Evolutionary conservation across 2,113 vertebrate genomes (phyloP).

Genomic region (Cyanistes caeruleus): DNA sequence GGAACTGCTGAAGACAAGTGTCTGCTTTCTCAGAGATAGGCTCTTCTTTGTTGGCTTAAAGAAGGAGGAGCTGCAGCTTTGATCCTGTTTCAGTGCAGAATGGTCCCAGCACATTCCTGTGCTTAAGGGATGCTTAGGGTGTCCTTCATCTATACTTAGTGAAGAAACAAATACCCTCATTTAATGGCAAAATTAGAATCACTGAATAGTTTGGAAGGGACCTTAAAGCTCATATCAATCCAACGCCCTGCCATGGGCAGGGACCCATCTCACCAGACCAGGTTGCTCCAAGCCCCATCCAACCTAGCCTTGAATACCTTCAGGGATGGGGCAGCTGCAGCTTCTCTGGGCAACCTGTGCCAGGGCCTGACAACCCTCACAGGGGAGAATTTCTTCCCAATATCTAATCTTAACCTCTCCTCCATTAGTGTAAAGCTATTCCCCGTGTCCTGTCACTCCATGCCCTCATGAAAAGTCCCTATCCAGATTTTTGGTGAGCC

Average conservation of each 20-base stretch:
- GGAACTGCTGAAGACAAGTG: neutral
- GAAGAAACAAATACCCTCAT: neutral
- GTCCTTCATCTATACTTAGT: neutral
- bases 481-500: neutral
- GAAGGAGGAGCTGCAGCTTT: neutral
- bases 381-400: neutral
- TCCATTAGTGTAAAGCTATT: neutral
- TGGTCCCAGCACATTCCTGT: neutral
- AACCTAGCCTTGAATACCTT: neutral
- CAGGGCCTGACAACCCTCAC: neutral
- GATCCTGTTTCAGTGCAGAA: neutral
- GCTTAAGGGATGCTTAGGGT: neutral
- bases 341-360: neutral
- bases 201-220: neutral
- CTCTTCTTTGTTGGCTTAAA: neutral
- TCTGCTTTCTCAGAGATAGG: neutral
- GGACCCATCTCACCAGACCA: rapidly evolving
- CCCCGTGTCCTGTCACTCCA: neutral
- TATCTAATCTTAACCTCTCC: neutral
- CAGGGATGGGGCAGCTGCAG: neutral
- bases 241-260: neutral
- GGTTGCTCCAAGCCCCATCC: neutral
- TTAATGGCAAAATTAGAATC: neutral
- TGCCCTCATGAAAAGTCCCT: neutral
- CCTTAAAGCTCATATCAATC: neutral